Evolutionary conservation across 2,113 vertebrate genomes (phyloP), one percentile per base, ranked within the genome.

Genomic region (Rhinoderma darwinii): DNA sequence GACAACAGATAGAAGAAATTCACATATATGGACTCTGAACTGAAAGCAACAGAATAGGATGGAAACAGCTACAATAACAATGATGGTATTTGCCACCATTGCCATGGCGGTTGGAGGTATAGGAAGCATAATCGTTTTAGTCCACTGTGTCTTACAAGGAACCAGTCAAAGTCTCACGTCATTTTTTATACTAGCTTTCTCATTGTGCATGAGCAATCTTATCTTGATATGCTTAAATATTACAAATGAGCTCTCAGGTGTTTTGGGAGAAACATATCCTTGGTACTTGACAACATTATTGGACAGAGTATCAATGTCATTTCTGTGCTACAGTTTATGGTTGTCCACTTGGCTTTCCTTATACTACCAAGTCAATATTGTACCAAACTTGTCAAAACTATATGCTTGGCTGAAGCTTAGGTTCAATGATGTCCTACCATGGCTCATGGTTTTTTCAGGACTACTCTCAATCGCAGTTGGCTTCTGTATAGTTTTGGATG

Each of bases 321-420:
- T 50, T 73, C 66, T 83, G 20, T 72, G 66, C 66, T 73, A 15
- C 82, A 83, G 43, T 47, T 32, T 72, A 14, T 83, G 82, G 82
- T 37, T 50, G 6, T 83, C 44, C 27, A 72, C 82, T 47, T 72
- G 63, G 44, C 43, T 83, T 20, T 83, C 32, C 22, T 20, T 83
- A 22, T 83, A 83, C 66, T 83, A 83, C 32, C 27, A 50, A 17
- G 6, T 83, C 22, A 83, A 39, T 27, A 83, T 83, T 54, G 82
- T 68, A n/a, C 18, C 66, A 32, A 20, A 27, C 25, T 50, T 17
- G 4, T 39, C 66, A 39, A 51, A 32, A 30, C 20, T 72, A 3
- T 37, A 72, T 20, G 9, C 10, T 14, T 72, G 63, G 63, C 27
- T 83, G 30, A 83, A 72, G 39, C 3, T 14, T 2, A 72, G n/a